phyloP scores from a whole-genome alignment of 2,888 invertebrate genomes.

The Geotrupes spiniger region DNA sequence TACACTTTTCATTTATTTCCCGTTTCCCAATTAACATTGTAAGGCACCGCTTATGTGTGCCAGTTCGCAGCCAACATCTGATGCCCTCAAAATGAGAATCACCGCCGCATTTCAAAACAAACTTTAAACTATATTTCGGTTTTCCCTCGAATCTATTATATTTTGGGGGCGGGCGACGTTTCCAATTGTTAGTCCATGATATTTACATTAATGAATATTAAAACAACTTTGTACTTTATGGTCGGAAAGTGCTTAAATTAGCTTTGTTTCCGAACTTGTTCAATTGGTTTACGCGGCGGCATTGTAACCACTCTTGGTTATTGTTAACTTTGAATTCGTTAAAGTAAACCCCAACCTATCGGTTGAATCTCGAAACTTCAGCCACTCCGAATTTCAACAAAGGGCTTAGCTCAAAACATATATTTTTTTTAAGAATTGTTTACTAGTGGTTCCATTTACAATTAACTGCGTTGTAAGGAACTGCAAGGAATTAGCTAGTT shows the following conservation, averaged over 20 bases:
- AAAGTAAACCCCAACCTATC: neutral
- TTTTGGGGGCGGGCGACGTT: neutral
- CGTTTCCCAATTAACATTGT: neutral
- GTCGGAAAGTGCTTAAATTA: slow-evolving; percentile 5
- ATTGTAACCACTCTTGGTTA: slow-evolving; percentile 5
- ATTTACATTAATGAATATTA: slow-evolving; percentile 8
- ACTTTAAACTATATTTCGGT: slow-evolving; percentile 3
- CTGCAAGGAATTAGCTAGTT: too few relatives aligned
- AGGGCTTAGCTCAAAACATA: neutral
- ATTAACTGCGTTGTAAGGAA: too few relatives aligned
- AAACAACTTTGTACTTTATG: slow-evolving; percentile 5
- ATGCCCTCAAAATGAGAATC: neutral
- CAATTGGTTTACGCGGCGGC: slow-evolving; percentile 5
- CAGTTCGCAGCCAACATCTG: neutral
- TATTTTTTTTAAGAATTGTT: too few relatives aligned
- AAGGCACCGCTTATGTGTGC: neutral
- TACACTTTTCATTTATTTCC: neutral
- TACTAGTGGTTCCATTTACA: too few relatives aligned
- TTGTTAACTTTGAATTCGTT: slow-evolving; percentile 5
- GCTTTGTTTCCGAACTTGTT: slow-evolving; percentile 6
- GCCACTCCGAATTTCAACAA: neutral
- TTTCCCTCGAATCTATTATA: slow-evolving; percentile 1
- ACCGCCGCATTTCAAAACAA: slow-evolving; percentile 4
- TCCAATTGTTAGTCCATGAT: slow-evolving; percentile 2
- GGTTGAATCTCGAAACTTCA: neutral